Evolutionary conservation across 2,888 invertebrate genomes (phyloP).

Genomic region (Ypsolopha scabrella): DNA sequence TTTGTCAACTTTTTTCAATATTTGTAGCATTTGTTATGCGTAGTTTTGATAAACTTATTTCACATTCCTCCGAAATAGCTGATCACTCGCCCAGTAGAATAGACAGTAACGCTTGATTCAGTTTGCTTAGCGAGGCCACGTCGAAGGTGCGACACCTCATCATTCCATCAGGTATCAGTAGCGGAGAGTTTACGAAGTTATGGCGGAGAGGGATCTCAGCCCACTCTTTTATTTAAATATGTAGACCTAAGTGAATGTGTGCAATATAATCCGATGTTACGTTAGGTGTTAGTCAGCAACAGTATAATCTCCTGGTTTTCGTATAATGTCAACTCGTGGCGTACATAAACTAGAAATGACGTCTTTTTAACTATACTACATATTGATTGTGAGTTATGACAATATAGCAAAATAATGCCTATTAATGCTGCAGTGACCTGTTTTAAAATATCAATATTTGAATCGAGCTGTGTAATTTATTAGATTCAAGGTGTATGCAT

Average conservation of each 20-base stretch:
- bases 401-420: not conserved
- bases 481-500: too few relatives aligned
- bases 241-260: constrained; percentile 57
- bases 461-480: too few relatives aligned
- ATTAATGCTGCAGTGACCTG: constrained; percentile 1
- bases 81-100: constrained; percentile 13
- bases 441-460: not conserved
- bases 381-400: not conserved
- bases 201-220: constrained; percentile 70
- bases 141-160: constrained; percentile 50
- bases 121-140: constrained; percentile 60
- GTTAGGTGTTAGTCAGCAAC: constrained; percentile 46
- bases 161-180: constrained; percentile 54
- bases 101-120: constrained; percentile 15
- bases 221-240: constrained; percentile 48
- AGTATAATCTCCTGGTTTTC: constrained; percentile 25
- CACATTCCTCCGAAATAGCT: constrained; percentile 2
- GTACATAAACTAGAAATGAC: not conserved
- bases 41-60: constrained; percentile 9
- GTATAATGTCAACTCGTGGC: constrained; percentile 16
- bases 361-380: not conserved
- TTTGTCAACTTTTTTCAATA: too few relatives aligned
- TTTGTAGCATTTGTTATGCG: not conserved
- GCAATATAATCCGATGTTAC: constrained; percentile 57
- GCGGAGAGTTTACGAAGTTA: constrained; percentile 68